A percentile compares a stretch with the other conserved stretches of the same genome.
Conservation (phyloP, 2,113 vertebrate genomes). For the Recurvirostra avosetta region DNA sequence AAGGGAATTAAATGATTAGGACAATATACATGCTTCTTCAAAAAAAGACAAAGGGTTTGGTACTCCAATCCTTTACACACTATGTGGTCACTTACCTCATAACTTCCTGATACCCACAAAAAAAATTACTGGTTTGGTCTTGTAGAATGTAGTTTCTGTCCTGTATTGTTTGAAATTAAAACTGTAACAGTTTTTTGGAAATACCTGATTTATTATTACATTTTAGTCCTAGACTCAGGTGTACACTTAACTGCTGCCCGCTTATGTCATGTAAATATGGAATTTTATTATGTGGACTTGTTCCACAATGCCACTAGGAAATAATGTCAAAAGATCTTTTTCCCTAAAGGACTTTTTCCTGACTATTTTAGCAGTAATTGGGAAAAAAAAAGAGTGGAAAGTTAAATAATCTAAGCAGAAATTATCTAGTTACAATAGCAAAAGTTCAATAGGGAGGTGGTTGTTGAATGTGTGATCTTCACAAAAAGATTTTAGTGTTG, state of each 20-base stretch:
- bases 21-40: background rate
- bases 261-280: background rate
- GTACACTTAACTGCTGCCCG: background rate
- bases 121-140: background rate
- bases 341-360: background rate
- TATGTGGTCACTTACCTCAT: fast-evolving
- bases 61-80: background rate
- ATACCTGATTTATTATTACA: background rate
- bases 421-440: background rate
- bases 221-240: background rate
- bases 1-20: background rate
- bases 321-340: background rate
- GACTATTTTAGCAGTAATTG: background rate
- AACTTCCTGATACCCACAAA: background rate
- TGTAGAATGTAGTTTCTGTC: background rate
- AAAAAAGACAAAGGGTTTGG: background rate
- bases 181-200: background rate
- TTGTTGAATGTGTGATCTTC: background rate
- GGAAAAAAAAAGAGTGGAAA: background rate
- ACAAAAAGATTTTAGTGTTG: background rate
- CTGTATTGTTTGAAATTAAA: background rate
- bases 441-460: background rate
- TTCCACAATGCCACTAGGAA: background rate
- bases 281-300: background rate
- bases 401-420: background rate